Evolutionary conservation across 1,140 invertebrate genomes (phyloP).

Genomic region (Nebria ingens): DNA sequence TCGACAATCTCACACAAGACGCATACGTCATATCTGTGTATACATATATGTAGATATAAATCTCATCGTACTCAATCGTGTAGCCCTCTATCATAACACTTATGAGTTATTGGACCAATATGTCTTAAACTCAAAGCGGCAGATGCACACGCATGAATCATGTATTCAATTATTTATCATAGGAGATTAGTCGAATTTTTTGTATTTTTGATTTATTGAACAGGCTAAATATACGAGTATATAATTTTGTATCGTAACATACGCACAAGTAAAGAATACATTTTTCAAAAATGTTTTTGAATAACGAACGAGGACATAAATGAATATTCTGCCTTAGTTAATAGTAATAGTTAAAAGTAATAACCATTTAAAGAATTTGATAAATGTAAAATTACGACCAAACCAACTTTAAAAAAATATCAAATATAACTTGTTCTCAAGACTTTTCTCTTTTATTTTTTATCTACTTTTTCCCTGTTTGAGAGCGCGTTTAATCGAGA

Average conservation of each 20-base stretch:
- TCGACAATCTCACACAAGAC: no score
- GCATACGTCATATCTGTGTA: no score
- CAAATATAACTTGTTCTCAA: not conserved
- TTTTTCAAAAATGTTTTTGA: no score
- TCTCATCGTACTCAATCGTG: not conserved
- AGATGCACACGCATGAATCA: not conserved
- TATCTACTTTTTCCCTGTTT: not conserved
- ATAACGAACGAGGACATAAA: no score
- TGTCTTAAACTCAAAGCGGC: not conserved
- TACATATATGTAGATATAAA: not conserved
- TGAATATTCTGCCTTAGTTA: no score
- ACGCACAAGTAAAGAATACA: no score
- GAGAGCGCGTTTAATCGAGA: not conserved
- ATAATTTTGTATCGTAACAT: no score
- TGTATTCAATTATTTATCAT: constrained; percentile 2
- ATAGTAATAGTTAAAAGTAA: no score
- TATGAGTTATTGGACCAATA: constrained; percentile 1
- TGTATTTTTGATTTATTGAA: not conserved
- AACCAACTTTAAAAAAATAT: no score
- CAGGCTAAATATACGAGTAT: not conserved
- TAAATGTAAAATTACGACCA: no score
- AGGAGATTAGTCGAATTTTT: constrained; percentile 1
- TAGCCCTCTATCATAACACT: constrained; percentile 6
- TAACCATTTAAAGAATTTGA: no score
- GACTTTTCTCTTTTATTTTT: not conserved